phyloP scores from a whole-genome alignment of 2,113 vertebrate species.

The Triplophysa dalaica region DNA sequence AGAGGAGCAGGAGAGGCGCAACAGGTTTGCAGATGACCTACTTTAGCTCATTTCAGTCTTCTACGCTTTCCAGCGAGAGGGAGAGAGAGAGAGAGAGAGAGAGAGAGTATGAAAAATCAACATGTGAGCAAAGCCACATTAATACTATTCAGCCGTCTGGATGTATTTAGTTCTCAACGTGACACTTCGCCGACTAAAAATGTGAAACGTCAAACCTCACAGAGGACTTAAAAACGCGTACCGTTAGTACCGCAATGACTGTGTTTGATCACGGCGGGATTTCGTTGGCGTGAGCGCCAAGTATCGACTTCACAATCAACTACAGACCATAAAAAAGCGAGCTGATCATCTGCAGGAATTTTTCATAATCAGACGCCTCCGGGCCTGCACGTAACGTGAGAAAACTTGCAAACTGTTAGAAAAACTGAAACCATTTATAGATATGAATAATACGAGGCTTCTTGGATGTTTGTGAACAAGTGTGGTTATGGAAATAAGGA shows the following conservation, averaged over 20 bases:
- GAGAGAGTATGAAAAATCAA: neutral
- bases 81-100: neutral
- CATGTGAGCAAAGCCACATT: neutral
- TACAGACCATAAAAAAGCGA: neutral
- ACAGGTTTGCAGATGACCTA: conserved; percentile 42
- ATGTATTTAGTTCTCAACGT: neutral
- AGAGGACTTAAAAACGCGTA: too few species aligned
- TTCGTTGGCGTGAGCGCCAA: neutral
- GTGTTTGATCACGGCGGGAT: too few species aligned
- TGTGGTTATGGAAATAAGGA: too few species aligned
- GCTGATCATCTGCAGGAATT: too few species aligned
- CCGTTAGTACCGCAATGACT: too few species aligned
- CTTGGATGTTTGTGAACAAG: neutral
- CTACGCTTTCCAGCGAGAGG: neutral
- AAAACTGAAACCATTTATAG: neutral
- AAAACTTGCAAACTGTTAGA: too few species aligned
- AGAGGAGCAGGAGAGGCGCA: conserved; percentile 50
- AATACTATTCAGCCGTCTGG: neutral
- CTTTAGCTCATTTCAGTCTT: conserved; percentile 7
- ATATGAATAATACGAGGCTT: neutral
- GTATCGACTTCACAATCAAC: neutral
- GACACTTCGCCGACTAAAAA: neutral
- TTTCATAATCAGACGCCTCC: too few species aligned
- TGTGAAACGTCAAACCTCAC: neutral
- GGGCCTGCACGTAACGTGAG: too few species aligned